These are phyloP conservation scores for Tylochromis polylepis DNA, from an alignment of 2,113 vertebrate species.

Conservation along the genomic window DNA sequence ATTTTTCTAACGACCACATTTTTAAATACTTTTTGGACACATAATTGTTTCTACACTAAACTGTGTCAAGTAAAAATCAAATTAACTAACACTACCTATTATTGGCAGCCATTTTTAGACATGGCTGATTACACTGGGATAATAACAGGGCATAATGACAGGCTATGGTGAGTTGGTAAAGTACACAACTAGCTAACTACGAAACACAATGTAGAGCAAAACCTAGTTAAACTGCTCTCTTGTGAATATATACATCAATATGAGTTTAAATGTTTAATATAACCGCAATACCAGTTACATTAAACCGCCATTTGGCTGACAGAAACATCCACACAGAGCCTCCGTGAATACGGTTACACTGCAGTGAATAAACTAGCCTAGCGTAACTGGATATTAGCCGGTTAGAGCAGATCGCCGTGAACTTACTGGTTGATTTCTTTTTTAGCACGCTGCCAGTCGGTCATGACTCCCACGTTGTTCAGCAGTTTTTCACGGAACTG, in stretches of 20 bases:
- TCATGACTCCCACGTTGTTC: not conserved
- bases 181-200: not conserved
- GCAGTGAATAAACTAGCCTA: not conserved
- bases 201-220: not conserved
- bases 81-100: not conserved
- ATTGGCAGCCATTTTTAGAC: not conserved
- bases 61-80: not conserved
- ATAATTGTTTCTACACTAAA: not conserved
- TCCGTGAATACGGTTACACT: not conserved
- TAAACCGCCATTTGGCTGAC: not conserved
- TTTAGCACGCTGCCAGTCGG: not conserved
- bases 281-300: not conserved
- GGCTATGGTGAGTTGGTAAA: not conserved
- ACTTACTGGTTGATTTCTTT: slow-evolving; percentile 48
- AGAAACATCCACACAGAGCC: not conserved
- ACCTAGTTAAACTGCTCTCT: not conserved
- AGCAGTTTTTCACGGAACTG: slow-evolving; percentile 34
- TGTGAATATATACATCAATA: not conserved
- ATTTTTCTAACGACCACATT: accelerated
- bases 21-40: not conserved
- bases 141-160: not conserved
- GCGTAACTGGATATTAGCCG: not conserved
- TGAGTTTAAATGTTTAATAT: not conserved
- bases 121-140: not conserved
- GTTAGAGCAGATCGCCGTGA: not conserved